Evolutionary conservation across 2,113 vertebrate genomes (phyloP).

Genomic region (Cinclus cinclus): DNA sequence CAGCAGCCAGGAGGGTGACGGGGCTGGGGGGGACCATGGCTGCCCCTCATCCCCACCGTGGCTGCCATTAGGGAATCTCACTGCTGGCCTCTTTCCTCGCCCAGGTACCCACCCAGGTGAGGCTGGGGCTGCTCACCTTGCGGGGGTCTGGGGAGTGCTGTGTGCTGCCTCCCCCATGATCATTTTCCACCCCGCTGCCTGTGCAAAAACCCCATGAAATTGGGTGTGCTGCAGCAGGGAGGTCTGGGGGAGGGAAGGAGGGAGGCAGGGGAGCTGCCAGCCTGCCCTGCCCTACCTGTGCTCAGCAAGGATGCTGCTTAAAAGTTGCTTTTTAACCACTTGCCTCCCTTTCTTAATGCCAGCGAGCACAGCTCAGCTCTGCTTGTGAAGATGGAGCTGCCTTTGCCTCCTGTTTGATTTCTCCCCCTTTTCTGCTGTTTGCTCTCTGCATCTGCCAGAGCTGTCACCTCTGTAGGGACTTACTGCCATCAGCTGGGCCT

Average conservation of each 20-base stretch:
- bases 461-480: constrained; percentile 27
- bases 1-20: not conserved
- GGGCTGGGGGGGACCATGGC: not conserved
- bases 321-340: not conserved
- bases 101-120: not conserved
- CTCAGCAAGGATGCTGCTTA: not conserved
- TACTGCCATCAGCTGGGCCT: not conserved
- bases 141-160: not conserved
- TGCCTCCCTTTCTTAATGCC: not conserved
- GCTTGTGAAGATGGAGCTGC: not conserved
- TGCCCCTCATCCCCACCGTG: not conserved
- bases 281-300: not conserved
- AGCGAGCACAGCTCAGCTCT: fast-evolving
- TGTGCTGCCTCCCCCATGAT: not conserved
- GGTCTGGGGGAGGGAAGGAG: not conserved
- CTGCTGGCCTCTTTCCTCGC: not conserved
- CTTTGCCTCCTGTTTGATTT: not conserved
- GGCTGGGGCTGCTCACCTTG: not conserved
- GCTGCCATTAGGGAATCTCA: not conserved
- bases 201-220: constrained; percentile 56
- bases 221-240: not conserved
- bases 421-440: not conserved
- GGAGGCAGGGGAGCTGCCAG: not conserved
- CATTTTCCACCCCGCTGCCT: constrained; percentile 13
- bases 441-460: not conserved